These are phyloP conservation scores for Dromococcyx pavoninus DNA, from an alignment of 2,797 vertebrate species.

Conservation along the genomic window DNA sequence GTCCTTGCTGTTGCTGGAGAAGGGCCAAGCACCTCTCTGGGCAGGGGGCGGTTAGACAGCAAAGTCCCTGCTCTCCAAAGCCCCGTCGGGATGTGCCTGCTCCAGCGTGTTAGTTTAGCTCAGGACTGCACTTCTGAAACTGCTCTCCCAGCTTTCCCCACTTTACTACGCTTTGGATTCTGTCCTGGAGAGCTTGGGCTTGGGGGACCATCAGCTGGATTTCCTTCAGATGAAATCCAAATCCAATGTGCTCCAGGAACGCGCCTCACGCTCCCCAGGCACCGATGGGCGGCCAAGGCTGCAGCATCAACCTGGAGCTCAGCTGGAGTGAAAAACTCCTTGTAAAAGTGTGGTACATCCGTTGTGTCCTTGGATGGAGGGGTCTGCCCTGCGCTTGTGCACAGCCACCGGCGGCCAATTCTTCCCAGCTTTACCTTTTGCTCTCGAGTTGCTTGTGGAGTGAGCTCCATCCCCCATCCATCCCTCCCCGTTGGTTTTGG, in stretches of 20 bases:
- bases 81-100: background rate
- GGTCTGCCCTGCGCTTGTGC: rapidly evolving
- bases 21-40: too few relatives aligned
- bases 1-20: background rate
- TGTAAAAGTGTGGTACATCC: rapidly evolving
- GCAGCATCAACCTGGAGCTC: background rate
- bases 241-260: background rate
- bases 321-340: background rate
- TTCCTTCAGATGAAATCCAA: slow-evolving; percentile 19
- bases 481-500: too few relatives aligned
- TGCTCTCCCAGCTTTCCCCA: background rate
- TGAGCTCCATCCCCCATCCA: background rate
- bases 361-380: rapidly evolving
- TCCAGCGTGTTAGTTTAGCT: background rate
- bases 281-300: background rate
- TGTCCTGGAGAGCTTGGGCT: background rate
- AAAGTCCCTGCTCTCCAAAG: background rate
- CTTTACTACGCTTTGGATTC: background rate
- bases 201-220: background rate
- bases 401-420: rapidly evolving
- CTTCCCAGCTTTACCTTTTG: background rate
- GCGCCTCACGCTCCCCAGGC: background rate
- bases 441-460: rapidly evolving
- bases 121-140: background rate
- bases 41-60: rapidly evolving